Evolutionary conservation across 1,140 invertebrate genomes (phyloP), one percentile per base, ranked within the genome.

Genomic region (Bombus turneri): DNA sequence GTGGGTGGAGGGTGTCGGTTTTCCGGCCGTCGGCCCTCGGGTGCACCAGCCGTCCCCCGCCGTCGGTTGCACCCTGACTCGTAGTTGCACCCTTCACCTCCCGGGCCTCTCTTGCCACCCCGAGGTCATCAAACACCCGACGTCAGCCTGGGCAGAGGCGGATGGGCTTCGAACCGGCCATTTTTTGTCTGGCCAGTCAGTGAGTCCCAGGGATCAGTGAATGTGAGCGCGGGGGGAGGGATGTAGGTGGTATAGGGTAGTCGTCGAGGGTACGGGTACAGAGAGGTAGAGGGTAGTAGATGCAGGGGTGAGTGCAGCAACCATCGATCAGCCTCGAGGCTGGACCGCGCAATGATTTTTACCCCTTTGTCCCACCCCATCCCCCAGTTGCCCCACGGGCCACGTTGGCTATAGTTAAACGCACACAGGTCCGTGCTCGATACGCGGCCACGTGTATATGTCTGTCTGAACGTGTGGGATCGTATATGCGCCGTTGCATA

Each of bases 311-410:
- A 91, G 90, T 91, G 91, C 91, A 87, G 92, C 94, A 94, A 95
- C 93, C 95, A 95, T 95, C 95, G 95, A 95, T 95, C 95, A 95
- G 94, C 94, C 94, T 94, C 94, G 92, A 94, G 94, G 94, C 94
- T 94, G 94, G 94, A 95, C 94, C 94, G 94, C 93, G 95, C 95
- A 95, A 95, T 95, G 94, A 95, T 95, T 95, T 95, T 95, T 95
- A 95, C 95, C 95, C 94, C 94, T 95, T 94, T 95, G 93, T 94
- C 92, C 93, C 93, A 91, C 93, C 89, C 89, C 81, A 88, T 83
- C 88, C 91, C 87, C 89, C 86, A 80, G 85, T 85, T 93, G 91
- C 92, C 91, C 93, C 92, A 92, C 93, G 92, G 93, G 92, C 93
- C 91, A 93, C 91, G 90, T 91, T 92, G 76, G 68, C 85, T 87